Conservation (phyloP, 92 coral and sea anemone species). For the Galaxea fascicularis region DNA sequence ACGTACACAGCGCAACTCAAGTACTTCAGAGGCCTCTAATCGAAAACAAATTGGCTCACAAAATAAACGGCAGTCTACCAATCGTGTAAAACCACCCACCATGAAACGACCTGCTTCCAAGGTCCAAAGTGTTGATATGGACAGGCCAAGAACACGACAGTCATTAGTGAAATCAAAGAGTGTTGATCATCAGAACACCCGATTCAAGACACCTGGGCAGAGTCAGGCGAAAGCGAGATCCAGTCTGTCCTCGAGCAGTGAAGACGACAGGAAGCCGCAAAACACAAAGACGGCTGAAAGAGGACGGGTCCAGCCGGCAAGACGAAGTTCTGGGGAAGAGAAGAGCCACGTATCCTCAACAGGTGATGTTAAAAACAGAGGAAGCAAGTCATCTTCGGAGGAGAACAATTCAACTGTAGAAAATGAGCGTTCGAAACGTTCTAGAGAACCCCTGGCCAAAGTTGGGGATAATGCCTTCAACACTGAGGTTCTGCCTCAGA, state of each 20-base stretch:
- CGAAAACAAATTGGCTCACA: background rate
- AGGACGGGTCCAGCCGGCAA: background rate
- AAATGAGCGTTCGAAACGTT: background rate
- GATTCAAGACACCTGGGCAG: background rate
- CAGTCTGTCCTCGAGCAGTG: slow-evolving; percentile 15
- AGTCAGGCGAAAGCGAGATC: background rate
- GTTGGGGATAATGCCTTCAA: background rate
- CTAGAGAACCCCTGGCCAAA: background rate
- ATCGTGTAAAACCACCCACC: background rate
- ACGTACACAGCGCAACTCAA: slow-evolving; percentile 12
- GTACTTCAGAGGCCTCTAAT: background rate
- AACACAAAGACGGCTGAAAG: background rate
- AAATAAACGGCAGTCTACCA: slow-evolving; percentile 1
- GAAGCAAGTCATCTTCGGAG: background rate
- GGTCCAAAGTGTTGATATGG: slow-evolving; percentile 21
- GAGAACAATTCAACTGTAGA: background rate
- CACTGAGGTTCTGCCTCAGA: background rate
- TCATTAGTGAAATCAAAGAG: slow-evolving; percentile 29
- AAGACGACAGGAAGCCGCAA: slow-evolving; percentile 18
- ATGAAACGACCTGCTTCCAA: slow-evolving; percentile 23
- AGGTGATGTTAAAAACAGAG: background rate
- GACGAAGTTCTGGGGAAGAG: background rate
- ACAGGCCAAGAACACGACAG: slow-evolving; percentile 29
- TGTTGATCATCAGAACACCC: background rate
- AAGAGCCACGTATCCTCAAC: background rate